Conservation (phyloP, 2,888 invertebrate species). For the Spisula subtruncata region DNA sequence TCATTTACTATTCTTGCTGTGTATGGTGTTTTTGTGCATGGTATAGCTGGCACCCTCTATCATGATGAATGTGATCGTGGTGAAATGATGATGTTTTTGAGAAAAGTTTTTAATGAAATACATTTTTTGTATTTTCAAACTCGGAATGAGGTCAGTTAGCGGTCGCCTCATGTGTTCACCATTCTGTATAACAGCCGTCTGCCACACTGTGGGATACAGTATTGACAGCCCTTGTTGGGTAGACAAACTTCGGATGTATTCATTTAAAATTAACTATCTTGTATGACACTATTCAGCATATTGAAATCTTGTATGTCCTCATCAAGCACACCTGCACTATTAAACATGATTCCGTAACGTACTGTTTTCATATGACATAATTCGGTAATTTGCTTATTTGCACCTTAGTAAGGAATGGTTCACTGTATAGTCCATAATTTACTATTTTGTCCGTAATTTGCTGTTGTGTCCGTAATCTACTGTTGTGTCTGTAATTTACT, state of each 20-base stretch:
- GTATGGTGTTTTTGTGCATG: neutral
- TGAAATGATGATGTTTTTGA: neutral
- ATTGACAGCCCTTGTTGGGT: neutral
- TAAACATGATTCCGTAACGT: too few species aligned
- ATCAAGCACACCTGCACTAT: too few species aligned
- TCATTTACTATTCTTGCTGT: slow-evolving; percentile 46
- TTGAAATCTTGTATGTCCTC: too few species aligned
- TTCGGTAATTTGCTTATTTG: slow-evolving; percentile 72
- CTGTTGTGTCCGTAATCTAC: too few species aligned
- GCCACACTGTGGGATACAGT: neutral
- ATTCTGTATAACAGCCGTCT: neutral
- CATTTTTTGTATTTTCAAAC: too few species aligned
- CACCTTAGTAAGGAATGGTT: too few species aligned
- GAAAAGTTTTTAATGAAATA: neutral
- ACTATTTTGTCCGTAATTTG: too few species aligned
- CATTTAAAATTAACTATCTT: too few species aligned
- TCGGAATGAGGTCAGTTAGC: slow-evolving; percentile 1
- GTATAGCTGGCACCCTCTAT: neutral
- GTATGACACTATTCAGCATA: too few species aligned
- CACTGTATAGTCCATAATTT: too few species aligned
- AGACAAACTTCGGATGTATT: neutral
- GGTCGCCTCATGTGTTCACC: neutral
- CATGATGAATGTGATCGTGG: neutral
- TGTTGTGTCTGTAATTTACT: too few species aligned
- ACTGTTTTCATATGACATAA: slow-evolving; percentile 54